These are phyloP conservation scores for Dolichoris vasculosae DNA, from an alignment of 1,140 invertebrate species.

Conservation along the genomic window DNA sequence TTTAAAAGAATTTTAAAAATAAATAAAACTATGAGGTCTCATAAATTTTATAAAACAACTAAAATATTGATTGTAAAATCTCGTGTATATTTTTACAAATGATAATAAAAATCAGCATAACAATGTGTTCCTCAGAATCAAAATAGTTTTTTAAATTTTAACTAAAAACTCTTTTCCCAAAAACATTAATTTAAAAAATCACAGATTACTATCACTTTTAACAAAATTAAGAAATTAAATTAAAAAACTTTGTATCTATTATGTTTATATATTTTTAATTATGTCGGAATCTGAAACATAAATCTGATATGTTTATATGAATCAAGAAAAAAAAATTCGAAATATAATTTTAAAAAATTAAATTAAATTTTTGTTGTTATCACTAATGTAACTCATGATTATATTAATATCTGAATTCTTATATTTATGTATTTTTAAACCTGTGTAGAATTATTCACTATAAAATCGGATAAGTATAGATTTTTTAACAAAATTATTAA, in stretches of 20 bases:
- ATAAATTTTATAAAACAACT: slow-evolving; percentile 43
- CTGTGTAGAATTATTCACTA: neutral
- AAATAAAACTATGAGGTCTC: slow-evolving; percentile 1
- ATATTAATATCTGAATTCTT: neutral
- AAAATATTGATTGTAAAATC: slow-evolving; percentile 45
- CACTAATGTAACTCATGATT: neutral
- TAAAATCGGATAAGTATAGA: neutral
- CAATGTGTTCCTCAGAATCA: slow-evolving; percentile 7
- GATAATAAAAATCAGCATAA: slow-evolving; percentile 42
- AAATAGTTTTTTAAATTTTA: slow-evolving; percentile 25
- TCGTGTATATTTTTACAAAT: slow-evolving; percentile 48
- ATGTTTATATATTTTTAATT: neutral
- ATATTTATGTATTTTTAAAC: neutral
- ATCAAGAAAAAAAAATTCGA: neutral
- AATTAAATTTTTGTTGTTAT: neutral
- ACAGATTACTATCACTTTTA: neutral
- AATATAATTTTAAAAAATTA: neutral
- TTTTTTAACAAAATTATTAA: slow-evolving; percentile 1
- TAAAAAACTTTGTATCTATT: neutral
- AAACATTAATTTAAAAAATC: slow-evolving; percentile 9
- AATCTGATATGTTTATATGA: neutral
- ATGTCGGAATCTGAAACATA: neutral
- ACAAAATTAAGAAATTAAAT: neutral
- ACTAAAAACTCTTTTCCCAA: neutral
- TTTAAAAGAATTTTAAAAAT: slow-evolving; percentile 18